A percentile compares a stretch with the other conserved stretches of the same genome.
phyloP scores from a whole-genome alignment of 2,888 invertebrate genomes.

The Branchipolynoe longqiensis region DNA sequence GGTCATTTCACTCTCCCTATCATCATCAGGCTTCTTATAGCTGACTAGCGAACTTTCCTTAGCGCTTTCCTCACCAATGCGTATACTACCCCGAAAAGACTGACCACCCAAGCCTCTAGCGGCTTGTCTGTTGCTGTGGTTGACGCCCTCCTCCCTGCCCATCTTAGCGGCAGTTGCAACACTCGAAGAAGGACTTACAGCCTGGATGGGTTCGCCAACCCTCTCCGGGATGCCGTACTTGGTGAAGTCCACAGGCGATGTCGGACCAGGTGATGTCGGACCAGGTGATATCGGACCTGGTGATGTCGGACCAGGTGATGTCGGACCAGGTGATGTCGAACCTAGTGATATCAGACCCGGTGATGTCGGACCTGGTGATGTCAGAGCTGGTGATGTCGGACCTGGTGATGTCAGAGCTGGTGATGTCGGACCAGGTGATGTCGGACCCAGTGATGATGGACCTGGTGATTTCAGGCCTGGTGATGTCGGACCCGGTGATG shows the following conservation, averaged over 20 bases:
- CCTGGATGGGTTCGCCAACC: slow-evolving; percentile 22
- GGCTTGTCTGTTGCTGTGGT: too few relatives aligned
- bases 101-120: too few relatives aligned
- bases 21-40: too few relatives aligned
- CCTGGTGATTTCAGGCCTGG: background rate
- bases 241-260: slow-evolving; percentile 27
- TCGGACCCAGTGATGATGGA: too few relatives aligned
- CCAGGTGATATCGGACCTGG: background rate
- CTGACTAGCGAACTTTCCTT: background rate
- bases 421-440: slow-evolving; percentile 1
- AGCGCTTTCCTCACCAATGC: background rate
- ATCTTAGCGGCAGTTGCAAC: background rate
- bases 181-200: background rate
- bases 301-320: background rate
- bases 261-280: slow-evolving; percentile 14
- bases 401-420: too few relatives aligned
- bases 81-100: background rate
- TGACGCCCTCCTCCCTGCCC: too few relatives aligned
- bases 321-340: too few relatives aligned
- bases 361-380: too few relatives aligned
- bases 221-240: slow-evolving; percentile 37
- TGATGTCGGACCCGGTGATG: too few relatives aligned
- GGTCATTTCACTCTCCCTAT: too few relatives aligned
- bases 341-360: background rate
- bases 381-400: background rate